These are phyloP conservation scores for Seladonia tumulorum DNA, from an alignment of 2,888 invertebrate species.

Conservation along the genomic window DNA sequence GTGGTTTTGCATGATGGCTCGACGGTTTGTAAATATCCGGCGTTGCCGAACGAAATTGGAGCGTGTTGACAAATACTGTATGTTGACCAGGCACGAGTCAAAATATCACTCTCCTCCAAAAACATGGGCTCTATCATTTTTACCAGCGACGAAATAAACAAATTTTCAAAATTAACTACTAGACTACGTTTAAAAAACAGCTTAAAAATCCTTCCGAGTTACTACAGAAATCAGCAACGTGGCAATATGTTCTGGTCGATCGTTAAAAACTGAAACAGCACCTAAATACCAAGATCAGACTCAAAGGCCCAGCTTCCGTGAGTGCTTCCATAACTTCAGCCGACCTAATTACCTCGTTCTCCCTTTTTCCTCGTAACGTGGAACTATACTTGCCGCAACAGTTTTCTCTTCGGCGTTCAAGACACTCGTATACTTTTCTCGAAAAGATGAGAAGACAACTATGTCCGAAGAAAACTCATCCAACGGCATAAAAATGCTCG, in stretches of 20 bases:
- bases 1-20: not conserved
- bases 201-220: not conserved
- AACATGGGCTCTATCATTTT: not conserved
- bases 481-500: no score
- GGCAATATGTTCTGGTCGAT: not conserved
- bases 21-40: not conserved
- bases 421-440: not conserved
- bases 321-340: not conserved
- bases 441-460: not conserved
- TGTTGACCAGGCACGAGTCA: not conserved
- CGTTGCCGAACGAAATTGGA: not conserved
- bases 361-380: not conserved
- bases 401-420: not conserved
- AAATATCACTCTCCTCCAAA: not conserved
- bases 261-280: not conserved
- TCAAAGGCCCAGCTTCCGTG: not conserved
- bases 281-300: not conserved
- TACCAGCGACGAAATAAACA: not conserved
- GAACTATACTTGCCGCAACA: not conserved
- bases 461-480: no score
- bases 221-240: not conserved
- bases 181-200: not conserved
- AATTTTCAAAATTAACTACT: not conserved
- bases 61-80: not conserved
- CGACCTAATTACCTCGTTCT: not conserved